Evolutionary conservation across 1,140 invertebrate genomes (phyloP), one percentile per base, ranked within the genome.

Genomic region (Eriocheir sinensis): DNA sequence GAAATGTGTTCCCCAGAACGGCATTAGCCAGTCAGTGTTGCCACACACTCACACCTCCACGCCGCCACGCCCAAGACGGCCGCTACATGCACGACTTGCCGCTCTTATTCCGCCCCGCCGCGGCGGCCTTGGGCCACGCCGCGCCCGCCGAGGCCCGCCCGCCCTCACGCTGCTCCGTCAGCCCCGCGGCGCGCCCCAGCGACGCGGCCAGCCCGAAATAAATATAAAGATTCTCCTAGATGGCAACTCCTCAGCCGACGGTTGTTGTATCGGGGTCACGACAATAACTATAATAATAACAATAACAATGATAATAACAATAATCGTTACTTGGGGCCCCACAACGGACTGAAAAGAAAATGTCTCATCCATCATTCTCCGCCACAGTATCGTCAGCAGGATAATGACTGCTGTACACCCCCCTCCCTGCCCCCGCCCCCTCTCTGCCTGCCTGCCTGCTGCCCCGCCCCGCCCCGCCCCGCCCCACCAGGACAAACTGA

Each of bases 241-340:
- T 80, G 89, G 93, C 88, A 90, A 90, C 88, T 41, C 53, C 60
- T 81, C 41, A 40, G 72, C 86, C 44, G 93, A 94, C 38, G 93
- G 93, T 94, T 44, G 93, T 85, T 94, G 89, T 91, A 94, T 48
- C 93, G 93, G 93, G 93, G 93, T 94, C 93, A 89, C 40, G 93
- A 91, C 93, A 94, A 94, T 94, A 94, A 94, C 93, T 94, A 94
- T 94, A 89, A 94, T 94, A 90, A 91, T 94, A 94, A 94, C 93
- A 90, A 94, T 94, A 94, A 94, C 93, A 94, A 94, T 94, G 93
- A 94, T 94, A 94, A 94, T 94, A 94, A 94, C 89, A 94, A 94
- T 94, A 94, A 94, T 94, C 93, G 93, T 94, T 94, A 94, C 93
- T 91, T 83, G 88, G 93, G 93, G 93, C 89, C 80, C 93, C 93